phyloP scores from a whole-genome alignment of 2,797 vertebrate species.

The Tolypeutes matacus region DNA sequence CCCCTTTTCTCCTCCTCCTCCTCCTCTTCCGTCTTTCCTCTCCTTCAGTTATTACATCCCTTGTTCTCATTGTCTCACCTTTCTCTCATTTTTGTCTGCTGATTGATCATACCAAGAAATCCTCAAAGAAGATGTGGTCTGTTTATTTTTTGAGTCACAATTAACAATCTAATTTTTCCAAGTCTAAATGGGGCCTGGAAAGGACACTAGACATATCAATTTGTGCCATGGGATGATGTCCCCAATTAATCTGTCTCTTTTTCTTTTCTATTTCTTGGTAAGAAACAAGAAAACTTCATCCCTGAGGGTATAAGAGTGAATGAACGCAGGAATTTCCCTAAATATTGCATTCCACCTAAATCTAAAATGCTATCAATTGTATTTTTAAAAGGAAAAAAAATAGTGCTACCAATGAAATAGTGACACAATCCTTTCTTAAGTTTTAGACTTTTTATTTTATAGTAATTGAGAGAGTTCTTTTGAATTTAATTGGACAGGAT shows the following conservation, averaged over 20 bases:
- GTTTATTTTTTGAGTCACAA: conserved; percentile 6
- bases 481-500: background rate
- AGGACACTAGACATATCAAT: background rate
- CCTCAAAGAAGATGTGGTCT: background rate
- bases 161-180: background rate
- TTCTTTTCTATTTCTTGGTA: background rate
- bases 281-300: background rate
- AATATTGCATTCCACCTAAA: background rate
- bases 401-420: background rate
- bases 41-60: background rate
- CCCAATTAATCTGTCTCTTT: background rate
- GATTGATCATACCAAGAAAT: background rate
- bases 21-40: too few relatives aligned
- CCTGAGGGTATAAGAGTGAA: background rate
- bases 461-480: background rate
- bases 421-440: background rate
- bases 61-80: background rate
- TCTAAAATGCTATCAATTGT: background rate
- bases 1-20: rapidly evolving
- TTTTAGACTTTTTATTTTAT: background rate
- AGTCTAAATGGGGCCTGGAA: background rate
- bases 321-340: background rate
- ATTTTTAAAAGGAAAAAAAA: background rate
- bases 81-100: background rate
- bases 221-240: background rate